These are phyloP conservation scores for Ophiothrix spiculata DNA, from an alignment of 35 echinoderm and acorn worm species.

Conservation along the genomic window DNA sequence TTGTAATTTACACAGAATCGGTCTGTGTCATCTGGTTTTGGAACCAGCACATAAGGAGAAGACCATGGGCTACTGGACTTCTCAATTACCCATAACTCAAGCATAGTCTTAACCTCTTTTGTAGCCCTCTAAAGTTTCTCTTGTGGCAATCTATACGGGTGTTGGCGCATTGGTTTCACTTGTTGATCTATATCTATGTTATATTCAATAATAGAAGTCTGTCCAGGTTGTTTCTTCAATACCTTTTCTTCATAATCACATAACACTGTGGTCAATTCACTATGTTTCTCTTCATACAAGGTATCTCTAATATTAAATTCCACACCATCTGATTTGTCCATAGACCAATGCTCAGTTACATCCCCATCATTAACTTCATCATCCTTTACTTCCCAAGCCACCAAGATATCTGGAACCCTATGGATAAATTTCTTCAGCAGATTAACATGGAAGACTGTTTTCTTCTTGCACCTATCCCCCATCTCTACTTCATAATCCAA, in stretches of 20 bases:
- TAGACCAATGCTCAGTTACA: neutral
- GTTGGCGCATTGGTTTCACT: slow-evolving; percentile 18
- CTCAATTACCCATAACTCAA: slow-evolving; percentile 39
- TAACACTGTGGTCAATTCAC: neutral
- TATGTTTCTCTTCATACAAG: no score
- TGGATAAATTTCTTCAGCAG: slow-evolving; percentile 11
- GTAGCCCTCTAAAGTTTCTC: neutral
- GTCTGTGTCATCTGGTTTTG: no score
- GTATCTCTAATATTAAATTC: neutral
- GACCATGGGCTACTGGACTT: slow-evolving; percentile 27
- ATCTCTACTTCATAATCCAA: slow-evolving; percentile 33
- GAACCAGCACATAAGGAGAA: no score
- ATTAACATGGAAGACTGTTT: slow-evolving; percentile 1
- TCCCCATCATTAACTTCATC: neutral
- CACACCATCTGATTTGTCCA: neutral
- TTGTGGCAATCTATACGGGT: slow-evolving; percentile 39
- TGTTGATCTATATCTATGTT: neutral
- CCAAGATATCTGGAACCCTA: neutral
- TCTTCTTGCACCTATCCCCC: neutral
- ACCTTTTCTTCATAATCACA: slow-evolving; percentile 14
- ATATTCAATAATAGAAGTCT: slow-evolving; percentile 2
- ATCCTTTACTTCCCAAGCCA: neutral
- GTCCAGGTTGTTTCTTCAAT: slow-evolving; percentile 7
- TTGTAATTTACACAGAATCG: no score
- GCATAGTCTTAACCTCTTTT: slow-evolving; percentile 44